Evolutionary conservation across 2,888 invertebrate genomes (phyloP), one percentile per base, ranked within the genome.

Genomic region (Cheilosia scutellata): DNA sequence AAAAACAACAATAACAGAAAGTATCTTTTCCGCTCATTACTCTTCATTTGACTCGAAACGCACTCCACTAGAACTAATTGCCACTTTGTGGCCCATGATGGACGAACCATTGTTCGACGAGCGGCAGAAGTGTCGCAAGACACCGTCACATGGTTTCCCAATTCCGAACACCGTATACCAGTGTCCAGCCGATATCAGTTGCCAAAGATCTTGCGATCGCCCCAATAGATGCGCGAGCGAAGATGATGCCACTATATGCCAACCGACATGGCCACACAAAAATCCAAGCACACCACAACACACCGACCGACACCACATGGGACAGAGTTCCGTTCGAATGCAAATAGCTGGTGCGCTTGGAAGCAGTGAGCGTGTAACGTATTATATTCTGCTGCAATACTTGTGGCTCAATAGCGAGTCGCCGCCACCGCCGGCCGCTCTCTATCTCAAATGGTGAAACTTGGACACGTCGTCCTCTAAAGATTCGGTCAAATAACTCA

Each of bases 21-120:
- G 76, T 86, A 86, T 77, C 82, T 87, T 87, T 87, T 87, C 87
- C 87, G 87, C 87, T 82, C 87, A 87, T 87, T 82, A 78, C 87
- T 87, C 82, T 87, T 74, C 87, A 78, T 87, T 82, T 86, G 86
- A 58, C 72, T 82, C 51, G 62, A 77, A 86, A 82, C 33, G 76
- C 86, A 86, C 37, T 86, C 82, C 86, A 82, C 49, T 86, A 86
- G 86, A 86, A 86, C 86, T 86, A 86, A 86, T 86, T 80, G 86
- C 82, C 86, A 72, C 82, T 80, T 86, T 82, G 86, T 77, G 86
- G 82, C 82, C 62, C 86, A 77, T 86, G 86, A 86, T 86, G 86
- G 82, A 86, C 86, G 82, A 77, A 77, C 82, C 82, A 82, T 86
- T 86, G 86, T 86, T 86, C 55, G 71, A 31, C 55, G 71, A 31